These are phyloP conservation scores for Palloptera scutellata DNA, from an alignment of 2,888 invertebrate genomes.

Conservation along the genomic window DNA sequence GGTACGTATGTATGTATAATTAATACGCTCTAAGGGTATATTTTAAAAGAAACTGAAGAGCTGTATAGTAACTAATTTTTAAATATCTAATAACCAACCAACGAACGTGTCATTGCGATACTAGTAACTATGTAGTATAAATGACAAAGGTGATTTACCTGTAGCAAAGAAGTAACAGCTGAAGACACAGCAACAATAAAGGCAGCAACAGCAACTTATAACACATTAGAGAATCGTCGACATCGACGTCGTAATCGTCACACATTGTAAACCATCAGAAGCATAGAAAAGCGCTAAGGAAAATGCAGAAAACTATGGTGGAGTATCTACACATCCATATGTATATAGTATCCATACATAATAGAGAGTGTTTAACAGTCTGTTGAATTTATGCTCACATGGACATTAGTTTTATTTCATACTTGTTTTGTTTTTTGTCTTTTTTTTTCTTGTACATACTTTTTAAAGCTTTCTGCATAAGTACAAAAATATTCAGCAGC, in stretches of 20 bases:
- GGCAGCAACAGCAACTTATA: no score
- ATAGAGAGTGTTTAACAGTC: conserved; percentile 16
- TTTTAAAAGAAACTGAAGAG: no score
- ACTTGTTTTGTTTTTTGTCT: not conserved
- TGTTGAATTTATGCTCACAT: conserved; percentile 23
- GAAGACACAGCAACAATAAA: not conserved
- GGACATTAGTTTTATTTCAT: conserved; percentile 21
- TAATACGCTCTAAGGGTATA: no score
- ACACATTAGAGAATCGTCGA: no score
- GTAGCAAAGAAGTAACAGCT: not conserved
- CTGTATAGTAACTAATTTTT: no score
- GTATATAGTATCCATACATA: no score
- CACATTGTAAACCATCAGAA: no score
- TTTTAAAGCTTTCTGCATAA: not conserved
- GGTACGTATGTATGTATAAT: no score
- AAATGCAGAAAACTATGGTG: not conserved
- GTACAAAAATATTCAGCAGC: not conserved
- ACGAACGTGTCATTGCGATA: no score
- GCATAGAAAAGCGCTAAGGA: no score
- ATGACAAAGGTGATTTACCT: conserved; percentile 18
- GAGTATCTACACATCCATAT: not conserved
- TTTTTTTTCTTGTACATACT: not conserved
- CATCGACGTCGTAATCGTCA: not conserved
- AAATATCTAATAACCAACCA: no score
- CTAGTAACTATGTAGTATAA: not conserved